Conservation (phyloP, 2,113 vertebrate genomes). For the Nothoprocta perdicaria region DNA sequence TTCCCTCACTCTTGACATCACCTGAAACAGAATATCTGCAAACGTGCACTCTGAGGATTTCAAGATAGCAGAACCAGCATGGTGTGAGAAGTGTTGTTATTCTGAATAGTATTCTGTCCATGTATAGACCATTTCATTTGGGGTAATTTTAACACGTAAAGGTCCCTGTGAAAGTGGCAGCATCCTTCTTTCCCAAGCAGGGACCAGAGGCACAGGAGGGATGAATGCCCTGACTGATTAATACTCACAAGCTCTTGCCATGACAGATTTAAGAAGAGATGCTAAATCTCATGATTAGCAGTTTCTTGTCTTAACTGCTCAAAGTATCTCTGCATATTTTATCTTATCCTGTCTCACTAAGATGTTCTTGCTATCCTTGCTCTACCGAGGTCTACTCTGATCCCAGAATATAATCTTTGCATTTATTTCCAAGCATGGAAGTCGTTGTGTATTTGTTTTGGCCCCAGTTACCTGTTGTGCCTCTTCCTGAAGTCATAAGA, state of each 20-base stretch:
- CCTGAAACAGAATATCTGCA: not conserved
- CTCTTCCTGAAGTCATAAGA: not conserved
- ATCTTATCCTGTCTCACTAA: not conserved
- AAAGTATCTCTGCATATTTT: not conserved
- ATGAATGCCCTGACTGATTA: not conserved
- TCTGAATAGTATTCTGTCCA: not conserved
- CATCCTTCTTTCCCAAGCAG: not conserved
- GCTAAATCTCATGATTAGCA: constrained; percentile 9
- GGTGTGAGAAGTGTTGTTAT: not conserved
- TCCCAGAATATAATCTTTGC: not conserved
- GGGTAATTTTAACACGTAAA: not conserved
- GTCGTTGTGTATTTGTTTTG: not conserved
- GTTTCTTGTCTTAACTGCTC: not conserved
- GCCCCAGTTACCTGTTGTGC: not conserved
- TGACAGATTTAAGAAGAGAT: not conserved
- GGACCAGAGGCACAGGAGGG: not conserved
- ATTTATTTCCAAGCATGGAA: not conserved
- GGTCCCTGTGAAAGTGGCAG: not conserved
- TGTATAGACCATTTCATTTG: not conserved
- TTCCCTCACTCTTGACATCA: not conserved
- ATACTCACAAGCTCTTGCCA: not conserved
- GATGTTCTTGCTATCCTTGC: not conserved
- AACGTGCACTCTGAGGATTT: not conserved
- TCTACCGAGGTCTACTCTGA: not conserved
- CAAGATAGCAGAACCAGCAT: not conserved